Base-by-base conservation (phyloP, 2,888 invertebrate species). In the Lasiommata megera region DNA sequence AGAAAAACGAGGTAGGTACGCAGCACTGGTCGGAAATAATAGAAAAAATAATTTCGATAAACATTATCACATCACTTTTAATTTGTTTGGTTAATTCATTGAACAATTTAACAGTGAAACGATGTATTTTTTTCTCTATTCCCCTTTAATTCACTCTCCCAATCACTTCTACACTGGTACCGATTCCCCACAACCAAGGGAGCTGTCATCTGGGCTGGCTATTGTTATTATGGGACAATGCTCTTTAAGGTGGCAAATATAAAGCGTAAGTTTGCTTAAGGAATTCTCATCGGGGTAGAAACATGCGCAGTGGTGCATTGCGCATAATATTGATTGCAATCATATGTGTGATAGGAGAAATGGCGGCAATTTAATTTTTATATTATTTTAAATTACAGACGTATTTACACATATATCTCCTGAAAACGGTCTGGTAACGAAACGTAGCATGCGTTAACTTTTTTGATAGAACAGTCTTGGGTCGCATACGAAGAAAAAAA, bases 311-410 rank as follows among this genome's bases (percentile, higher is more conserved):
- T 88, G 80, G 76, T 84, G 81, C 81, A 84, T 77, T 86, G 88
- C 89, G 89, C 89, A 90, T 66, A 71, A 78, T 88, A 89, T 89
- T 84, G 88, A 89, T 89, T 85, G 76, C 79, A 80, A 79, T 84
- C 82, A 84, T 79, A 79, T 81, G 84, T 81, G 80, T 71, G 76
- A 71, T 72, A 68, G 74, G 67, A 77, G 77, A 80, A 80, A 68
- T 82, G 87, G 88, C 89, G 89, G 88, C 82, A 88, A 85, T 77
- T 76, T 69, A 38, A 58, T 48, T 60, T 64, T 58, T 16, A 31
- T 46, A 51, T 8, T 28, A 52, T 59, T 18, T 14, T 14, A 52
- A 54, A 51, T 12, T 11, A 6, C 7, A 6, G 28, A 28, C 7
- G 28, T 28, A 6, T 28, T 28, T 28, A 7, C n/a, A n/a, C n/a